Evolutionary conservation across 2,113 vertebrate species (phyloP), one percentile per base, ranked within the genome.

Genomic region (Emydura subglobosa): DNA sequence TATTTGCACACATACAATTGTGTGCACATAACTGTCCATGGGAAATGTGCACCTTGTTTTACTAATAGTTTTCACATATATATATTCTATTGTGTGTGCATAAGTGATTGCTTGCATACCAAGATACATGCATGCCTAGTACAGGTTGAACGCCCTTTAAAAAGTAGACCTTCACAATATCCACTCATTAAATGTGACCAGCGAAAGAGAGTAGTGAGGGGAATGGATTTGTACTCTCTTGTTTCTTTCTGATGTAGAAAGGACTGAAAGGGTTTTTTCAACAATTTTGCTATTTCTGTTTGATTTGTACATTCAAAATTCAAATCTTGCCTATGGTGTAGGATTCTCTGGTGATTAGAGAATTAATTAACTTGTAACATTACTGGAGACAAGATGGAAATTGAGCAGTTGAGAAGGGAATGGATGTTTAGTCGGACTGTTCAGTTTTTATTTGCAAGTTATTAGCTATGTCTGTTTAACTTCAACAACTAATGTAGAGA

Each of bases 401-500:
- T 0, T 2, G 3, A 24, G 10, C 24, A 83, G 21, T 1, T 78
- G 57, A 24, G 3, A 39, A 72, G 44, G 39, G 24, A 17, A 49
- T 0, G 80, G 42, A 2, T 34, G 42, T 21, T 83, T 51, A 25
- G 9, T 50, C 2, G 34, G 17, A 5, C 1, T 24, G 31, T 65
- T 65, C 61, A 65, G 61, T 34, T 65, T 65, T 65, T 65, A 65
- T 65, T 65, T 65, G 14, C 31, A 65, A 34, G 31, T 65, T 65
- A 65, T 34, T 34, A 34, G 59, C 29, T 65, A 17, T 16, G 16
- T 13, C 7, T 65, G 34, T 65, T 17, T 65, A 65, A 65, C 31
- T 65, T 65, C 31, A n/a, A 29, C 31, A 65, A 65, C 61, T 17
- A 65, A 34, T 34, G 31, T 14, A 34, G 31, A 65, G 61, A 65